Evolutionary conservation across 1,140 invertebrate species (phyloP).

Genomic region (Lamellibrachia luymesi): DNA sequence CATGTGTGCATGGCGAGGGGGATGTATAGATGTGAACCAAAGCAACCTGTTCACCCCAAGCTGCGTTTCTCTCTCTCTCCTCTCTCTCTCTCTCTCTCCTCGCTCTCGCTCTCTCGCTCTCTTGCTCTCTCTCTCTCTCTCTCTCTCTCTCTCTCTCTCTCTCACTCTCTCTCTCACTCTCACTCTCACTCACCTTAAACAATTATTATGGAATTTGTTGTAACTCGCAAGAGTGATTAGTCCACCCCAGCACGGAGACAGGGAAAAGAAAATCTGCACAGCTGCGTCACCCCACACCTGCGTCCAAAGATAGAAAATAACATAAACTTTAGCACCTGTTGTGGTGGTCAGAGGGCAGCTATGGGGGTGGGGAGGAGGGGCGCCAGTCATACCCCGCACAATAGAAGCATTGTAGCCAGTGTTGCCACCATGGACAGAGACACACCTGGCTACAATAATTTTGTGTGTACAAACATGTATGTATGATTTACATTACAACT

Average conservation of each 20-base stretch:
- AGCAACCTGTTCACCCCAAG: conserved; percentile 7
- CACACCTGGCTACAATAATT: background rate
- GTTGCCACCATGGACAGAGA: background rate
- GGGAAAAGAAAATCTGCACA: conserved; percentile 77
- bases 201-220: conserved; percentile 53
- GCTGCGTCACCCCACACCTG: conserved; percentile 79
- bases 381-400: background rate
- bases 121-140: too few relatives aligned
- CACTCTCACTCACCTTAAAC: conserved; percentile 41
- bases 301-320: conserved; percentile 11
- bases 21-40: background rate
- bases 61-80: background rate
- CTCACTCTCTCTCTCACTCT: too few relatives aligned
- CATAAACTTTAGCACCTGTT: conserved; percentile 6
- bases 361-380: background rate
- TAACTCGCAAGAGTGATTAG: conserved; percentile 50
- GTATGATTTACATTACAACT: background rate
- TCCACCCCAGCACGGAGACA: conserved; percentile 52
- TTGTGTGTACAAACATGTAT: background rate
- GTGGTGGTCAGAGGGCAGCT: background rate
- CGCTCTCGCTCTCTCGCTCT: too few relatives aligned
- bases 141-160: too few relatives aligned
- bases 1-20: background rate
- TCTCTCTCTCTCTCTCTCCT: conserved; percentile 41
- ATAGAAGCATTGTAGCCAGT: background rate